phyloP scores from a whole-genome alignment of 2,888 invertebrate genomes.

The Plebejus anna region DNA sequence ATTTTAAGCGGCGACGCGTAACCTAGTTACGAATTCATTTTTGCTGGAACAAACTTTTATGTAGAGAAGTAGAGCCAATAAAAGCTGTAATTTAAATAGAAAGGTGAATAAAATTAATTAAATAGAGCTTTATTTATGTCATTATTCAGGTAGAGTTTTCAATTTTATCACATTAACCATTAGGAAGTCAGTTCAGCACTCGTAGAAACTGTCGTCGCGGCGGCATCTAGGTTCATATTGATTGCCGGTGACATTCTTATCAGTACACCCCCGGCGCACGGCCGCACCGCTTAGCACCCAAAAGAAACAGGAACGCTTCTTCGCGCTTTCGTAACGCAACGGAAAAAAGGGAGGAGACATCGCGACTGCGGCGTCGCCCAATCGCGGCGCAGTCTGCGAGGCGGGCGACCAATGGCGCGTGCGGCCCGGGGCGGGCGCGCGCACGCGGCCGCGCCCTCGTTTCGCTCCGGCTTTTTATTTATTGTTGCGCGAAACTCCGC shows the following conservation, averaged over 20 bases:
- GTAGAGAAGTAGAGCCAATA: background rate
- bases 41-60: background rate
- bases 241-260: constrained; percentile 84
- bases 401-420: constrained; percentile 66
- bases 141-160: background rate
- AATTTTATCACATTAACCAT: background rate
- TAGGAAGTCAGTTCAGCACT: constrained; percentile 30
- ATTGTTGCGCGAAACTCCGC: constrained; percentile 85
- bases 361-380: constrained; percentile 59
- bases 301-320: constrained; percentile 82
- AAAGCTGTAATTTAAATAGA: background rate
- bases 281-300: constrained; percentile 73
- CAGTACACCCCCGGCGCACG: constrained; percentile 75
- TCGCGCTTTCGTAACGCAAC: constrained; percentile 72
- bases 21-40: constrained; percentile 10
- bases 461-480: constrained; percentile 83
- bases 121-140: background rate
- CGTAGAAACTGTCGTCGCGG: constrained; percentile 39
- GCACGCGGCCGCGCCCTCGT: constrained; percentile 78
- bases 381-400: constrained; percentile 52
- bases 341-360: constrained; percentile 77
- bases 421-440: constrained; percentile 69
- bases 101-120: background rate
- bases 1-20: constrained; percentile 14
- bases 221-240: constrained; percentile 78